Evolutionary conservation across 2,797 vertebrate species (phyloP), one percentile per base, ranked within the genome.

Genomic region (Saguinus oedipus): DNA sequence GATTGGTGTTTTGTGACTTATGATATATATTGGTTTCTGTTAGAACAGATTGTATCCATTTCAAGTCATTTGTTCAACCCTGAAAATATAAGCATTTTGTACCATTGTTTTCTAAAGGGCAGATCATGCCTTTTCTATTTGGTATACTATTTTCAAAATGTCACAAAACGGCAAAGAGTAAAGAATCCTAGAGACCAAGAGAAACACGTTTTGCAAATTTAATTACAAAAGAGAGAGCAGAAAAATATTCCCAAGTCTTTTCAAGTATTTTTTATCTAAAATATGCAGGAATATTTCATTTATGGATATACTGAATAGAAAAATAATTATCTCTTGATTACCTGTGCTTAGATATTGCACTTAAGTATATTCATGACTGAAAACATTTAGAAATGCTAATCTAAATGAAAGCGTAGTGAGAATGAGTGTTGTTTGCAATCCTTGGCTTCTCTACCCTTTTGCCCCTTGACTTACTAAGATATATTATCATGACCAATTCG

Each of bases 51-150:
- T 82, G 87, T 22, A 55, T 92, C 76, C 36, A 95, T 81, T 90
- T 96, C 72, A 88, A 82, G 59, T 96, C 86, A 94, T 95, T 96
- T 95, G 90, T 96, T 97, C 92, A 90, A 72, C 78, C 74, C 96
- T 92, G 83, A 89, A 90, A 96, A 87, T 85, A 61, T 81, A 94
- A 92, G 72, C n/a, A 87, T 94, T 96, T 90, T 90, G 5, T 92
- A 72, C 48, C 90, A 93, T 97, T 97, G 96, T 97, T 97, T 97
- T 95, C 61, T 87, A 98, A 98, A 97, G 97, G 97, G 95, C 97
- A 97, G 46, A 95, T 53, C 68, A 55, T 90, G 83, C 57, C 90
- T 94, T 97, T 97, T 93, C 64, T 96, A 76, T 93, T 96, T 92
- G 93, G 53, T 81, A 46, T 82, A 96, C 89, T 96, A 75, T 95